These are phyloP conservation scores for Abscondita cerata DNA, from an alignment of 2,888 invertebrate genomes.

Conservation along the genomic window DNA sequence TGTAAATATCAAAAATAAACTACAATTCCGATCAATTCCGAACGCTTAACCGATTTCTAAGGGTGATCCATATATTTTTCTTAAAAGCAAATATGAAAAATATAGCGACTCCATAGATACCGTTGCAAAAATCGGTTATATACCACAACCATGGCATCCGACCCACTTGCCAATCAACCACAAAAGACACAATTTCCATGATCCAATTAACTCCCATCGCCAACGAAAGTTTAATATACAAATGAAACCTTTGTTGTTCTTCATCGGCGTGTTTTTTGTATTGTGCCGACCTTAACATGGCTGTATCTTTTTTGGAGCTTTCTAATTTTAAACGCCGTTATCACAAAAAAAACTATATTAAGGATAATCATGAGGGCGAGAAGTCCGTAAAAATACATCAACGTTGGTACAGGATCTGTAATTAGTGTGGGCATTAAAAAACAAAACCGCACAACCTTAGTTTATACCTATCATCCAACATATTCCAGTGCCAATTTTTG, in stretches of 20 bases:
- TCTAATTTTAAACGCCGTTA: slow-evolving; percentile 72
- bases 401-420: slow-evolving; percentile 19
- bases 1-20: no score
- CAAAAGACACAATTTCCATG: slow-evolving; percentile 78
- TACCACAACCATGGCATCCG: slow-evolving; percentile 64
- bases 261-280: slow-evolving; percentile 67
- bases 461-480: slow-evolving; percentile 71
- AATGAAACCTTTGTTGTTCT: slow-evolving; percentile 68
- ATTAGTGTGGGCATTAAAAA: slow-evolving; percentile 47
- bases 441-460: no score
- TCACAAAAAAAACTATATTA: slow-evolving; percentile 71
- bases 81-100: slow-evolving; percentile 79
- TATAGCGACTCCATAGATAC: slow-evolving; percentile 72
- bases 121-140: slow-evolving; percentile 70
- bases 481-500: slow-evolving; percentile 62
- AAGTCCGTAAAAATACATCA: slow-evolving; percentile 75
- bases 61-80: slow-evolving; percentile 66
- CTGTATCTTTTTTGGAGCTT: slow-evolving; percentile 71
- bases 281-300: slow-evolving; percentile 67
- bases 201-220: slow-evolving; percentile 89
- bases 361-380: slow-evolving; percentile 69
- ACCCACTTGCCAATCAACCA: slow-evolving; percentile 54
- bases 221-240: slow-evolving; percentile 81
- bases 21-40: no score
- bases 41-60: slow-evolving; percentile 71